Conservation (phyloP, 1,140 invertebrate genomes). For the Cydia amplana region DNA sequence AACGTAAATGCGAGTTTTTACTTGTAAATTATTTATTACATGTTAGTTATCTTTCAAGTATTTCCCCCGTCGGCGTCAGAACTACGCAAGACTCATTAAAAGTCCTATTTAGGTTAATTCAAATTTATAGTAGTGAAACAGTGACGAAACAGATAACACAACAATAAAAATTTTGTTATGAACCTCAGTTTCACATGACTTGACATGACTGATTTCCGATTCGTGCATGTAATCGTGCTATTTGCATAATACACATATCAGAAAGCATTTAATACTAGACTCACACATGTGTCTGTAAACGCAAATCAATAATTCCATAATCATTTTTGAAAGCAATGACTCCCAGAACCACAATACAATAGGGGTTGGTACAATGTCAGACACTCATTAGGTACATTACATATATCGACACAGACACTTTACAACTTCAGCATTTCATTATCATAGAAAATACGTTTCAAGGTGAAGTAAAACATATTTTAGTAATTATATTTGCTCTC, state of each 20-base stretch:
- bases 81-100: constrained; percentile 6
- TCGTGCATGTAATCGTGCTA: not conserved
- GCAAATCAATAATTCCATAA: not conserved
- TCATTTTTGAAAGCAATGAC: not conserved
- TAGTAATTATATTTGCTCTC: constrained; percentile 3
- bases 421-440: not conserved
- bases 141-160: not conserved
- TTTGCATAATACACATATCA: not conserved
- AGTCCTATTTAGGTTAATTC: not conserved
- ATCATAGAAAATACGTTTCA: constrained; percentile 5
- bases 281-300: not conserved
- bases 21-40: not conserved
- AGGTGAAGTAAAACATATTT: not conserved
- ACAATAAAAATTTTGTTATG: not conserved
- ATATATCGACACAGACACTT: not conserved
- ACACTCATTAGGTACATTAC: no score
- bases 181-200: not conserved
- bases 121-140: not conserved
- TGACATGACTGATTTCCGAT: constrained; percentile 2
- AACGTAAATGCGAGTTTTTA: not conserved
- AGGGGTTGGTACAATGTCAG: constrained; percentile 15
- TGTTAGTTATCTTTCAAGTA: constrained; percentile 9
- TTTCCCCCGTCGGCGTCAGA: not conserved
- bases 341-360: not conserved
- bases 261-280: not conserved